phyloP scores from a whole-genome alignment of 2,888 invertebrate species.

The Osmoderma eremita region DNA sequence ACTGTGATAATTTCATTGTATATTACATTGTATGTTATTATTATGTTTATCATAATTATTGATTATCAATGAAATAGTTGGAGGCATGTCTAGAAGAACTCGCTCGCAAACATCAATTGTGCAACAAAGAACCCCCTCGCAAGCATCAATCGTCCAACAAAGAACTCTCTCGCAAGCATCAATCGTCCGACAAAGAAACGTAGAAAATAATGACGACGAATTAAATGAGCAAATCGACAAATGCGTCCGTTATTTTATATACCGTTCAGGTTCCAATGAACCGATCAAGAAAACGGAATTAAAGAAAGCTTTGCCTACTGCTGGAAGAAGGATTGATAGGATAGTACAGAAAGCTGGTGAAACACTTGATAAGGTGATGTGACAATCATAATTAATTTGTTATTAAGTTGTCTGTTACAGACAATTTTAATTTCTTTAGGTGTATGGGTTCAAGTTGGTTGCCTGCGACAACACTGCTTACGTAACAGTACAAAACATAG shows the following conservation, averaged over 20 bases:
- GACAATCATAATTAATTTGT: neutral
- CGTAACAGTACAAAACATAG: constrained; percentile 24
- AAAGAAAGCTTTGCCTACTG: constrained; percentile 13
- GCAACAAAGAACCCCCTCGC: neutral
- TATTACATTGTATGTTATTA: too few relatives aligned
- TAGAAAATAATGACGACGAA: neutral
- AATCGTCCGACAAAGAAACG: neutral
- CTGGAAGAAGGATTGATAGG: constrained; percentile 3
- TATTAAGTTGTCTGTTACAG: neutral
- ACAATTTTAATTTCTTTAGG: neutral
- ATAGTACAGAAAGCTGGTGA: neutral
- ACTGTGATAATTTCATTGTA: too few relatives aligned
- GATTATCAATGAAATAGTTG: neutral
- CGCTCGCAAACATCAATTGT: neutral
- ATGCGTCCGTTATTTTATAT: constrained; percentile 25
- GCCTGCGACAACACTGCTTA: constrained; percentile 26
- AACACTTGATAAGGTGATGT: constrained; percentile 12
- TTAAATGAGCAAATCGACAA: constrained; percentile 12
- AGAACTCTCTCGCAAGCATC: constrained; percentile 7
- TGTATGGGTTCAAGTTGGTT: constrained; percentile 21
- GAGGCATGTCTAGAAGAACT: constrained; percentile 9
- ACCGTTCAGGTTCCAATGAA: constrained; percentile 25
- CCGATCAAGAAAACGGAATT: constrained; percentile 15
- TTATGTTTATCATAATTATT: too few relatives aligned
- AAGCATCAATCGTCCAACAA: neutral